A percentile compares a stretch with the other conserved stretches of the same genome.
These are phyloP conservation scores for Helicoverpa zea DNA, from an alignment of 1,140 invertebrate species.

Conservation along the genomic window DNA sequence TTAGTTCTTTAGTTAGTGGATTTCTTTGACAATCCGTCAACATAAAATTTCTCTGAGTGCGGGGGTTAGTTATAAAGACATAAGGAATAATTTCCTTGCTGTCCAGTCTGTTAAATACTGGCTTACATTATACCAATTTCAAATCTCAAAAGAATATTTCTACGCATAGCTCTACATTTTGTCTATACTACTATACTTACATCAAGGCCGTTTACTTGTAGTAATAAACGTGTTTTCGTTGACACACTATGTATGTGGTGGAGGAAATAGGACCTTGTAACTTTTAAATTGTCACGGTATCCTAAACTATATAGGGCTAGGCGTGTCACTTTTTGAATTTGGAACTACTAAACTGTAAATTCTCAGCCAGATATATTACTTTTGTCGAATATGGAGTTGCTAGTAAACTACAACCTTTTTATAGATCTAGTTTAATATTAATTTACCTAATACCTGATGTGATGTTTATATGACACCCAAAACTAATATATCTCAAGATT, in stretches of 20 bases:
- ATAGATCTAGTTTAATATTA: too few relatives aligned
- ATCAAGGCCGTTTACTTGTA: not conserved
- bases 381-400: not conserved
- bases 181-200: not conserved
- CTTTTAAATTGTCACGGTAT: not conserved
- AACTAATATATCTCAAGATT: not conserved
- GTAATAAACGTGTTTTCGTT: not conserved
- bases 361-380: not conserved
- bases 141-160: not conserved
- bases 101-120: too few relatives aligned
- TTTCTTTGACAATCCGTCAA: too few relatives aligned
- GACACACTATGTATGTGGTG: not conserved
- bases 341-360: not conserved
- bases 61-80: too few relatives aligned
- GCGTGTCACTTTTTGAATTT: constrained; percentile 11
- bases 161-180: not conserved
- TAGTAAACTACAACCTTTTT: too few relatives aligned
- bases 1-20: too few relatives aligned
- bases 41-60: too few relatives aligned
- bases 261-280: constrained; percentile 2
- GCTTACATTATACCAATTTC: too few relatives aligned
- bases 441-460: too few relatives aligned
- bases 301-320: not conserved
- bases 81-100: too few relatives aligned
- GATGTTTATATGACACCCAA: not conserved